Evolutionary conservation across 2,888 invertebrate species (phyloP).

Genomic region (Aethes cnicana): DNA sequence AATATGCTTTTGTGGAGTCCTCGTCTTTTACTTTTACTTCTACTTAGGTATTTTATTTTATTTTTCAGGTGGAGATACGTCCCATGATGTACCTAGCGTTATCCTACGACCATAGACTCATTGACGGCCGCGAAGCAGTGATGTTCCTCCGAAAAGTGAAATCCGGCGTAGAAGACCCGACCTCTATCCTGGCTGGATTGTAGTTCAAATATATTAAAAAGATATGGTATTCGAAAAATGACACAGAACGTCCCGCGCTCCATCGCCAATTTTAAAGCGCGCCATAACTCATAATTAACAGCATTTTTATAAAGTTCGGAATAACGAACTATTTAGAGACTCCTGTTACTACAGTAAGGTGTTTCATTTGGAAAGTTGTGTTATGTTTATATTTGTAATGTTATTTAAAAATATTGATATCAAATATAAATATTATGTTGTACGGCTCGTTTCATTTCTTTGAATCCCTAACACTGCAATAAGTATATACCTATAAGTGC

Average conservation of each 20-base stretch:
- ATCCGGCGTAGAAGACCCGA: constrained; percentile 97
- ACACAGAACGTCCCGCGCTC: neutral
- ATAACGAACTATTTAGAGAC: too few relatives aligned
- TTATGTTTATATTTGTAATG: neutral
- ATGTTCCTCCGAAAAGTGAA: constrained; percentile 97
- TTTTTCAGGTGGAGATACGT: constrained; percentile 95
- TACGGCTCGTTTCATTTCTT: too few relatives aligned
- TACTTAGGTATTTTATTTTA: too few relatives aligned
- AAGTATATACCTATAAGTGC: too few relatives aligned
- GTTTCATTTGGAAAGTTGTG: constrained; percentile 1
- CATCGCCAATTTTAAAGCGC: too few relatives aligned
- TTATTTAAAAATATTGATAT: constrained; percentile 5
- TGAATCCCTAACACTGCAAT: too few relatives aligned
- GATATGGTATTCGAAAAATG: too few relatives aligned
- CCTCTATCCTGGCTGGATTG: constrained; percentile 95
- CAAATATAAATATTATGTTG: constrained; percentile 1
- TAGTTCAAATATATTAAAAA: constrained; percentile 77
- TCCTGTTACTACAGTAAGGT: too few relatives aligned
- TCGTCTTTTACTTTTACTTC: too few relatives aligned
- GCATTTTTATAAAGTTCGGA: too few relatives aligned
- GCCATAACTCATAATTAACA: too few relatives aligned
- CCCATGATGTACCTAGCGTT: constrained; percentile 99
- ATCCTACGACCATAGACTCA: constrained; percentile 98
- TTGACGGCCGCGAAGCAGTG: constrained; percentile 99
- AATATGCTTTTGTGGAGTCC: too few relatives aligned